Percentiles rank a stretch among this genome's conserved stretches.
Evolutionary conservation across 2,113 vertebrate genomes (phyloP).

Genomic region (Microtus ochrogaster): DNA sequence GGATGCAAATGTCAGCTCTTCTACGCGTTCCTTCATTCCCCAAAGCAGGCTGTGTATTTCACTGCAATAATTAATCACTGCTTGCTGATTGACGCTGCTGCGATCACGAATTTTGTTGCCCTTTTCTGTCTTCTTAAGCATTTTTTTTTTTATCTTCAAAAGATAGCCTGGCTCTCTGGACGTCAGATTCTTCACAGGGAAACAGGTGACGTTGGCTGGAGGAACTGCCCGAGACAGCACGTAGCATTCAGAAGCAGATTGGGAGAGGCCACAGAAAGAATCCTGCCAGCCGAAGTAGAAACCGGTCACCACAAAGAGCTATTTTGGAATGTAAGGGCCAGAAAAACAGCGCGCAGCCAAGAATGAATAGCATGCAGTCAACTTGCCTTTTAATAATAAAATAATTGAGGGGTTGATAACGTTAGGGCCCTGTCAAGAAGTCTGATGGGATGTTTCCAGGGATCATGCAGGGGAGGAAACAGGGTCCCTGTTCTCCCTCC

Average conservation of each 20-base stretch:
- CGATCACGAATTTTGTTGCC: background rate
- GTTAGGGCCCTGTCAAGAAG: background rate
- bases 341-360: background rate
- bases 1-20: no score
- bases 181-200: background rate
- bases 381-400: constrained; percentile 20
- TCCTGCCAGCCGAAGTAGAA: background rate
- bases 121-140: background rate
- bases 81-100: background rate
- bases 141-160: background rate
- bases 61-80: background rate
- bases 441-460: background rate
- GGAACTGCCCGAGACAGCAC: background rate
- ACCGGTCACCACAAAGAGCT: background rate
- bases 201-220: background rate
- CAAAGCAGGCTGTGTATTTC: background rate
- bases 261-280: background rate
- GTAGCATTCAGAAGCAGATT: background rate
- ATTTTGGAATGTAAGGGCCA: background rate
- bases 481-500: fast-evolving
- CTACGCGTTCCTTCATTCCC: background rate
- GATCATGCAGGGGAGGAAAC: background rate
- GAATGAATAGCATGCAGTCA: background rate
- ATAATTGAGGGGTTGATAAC: background rate
- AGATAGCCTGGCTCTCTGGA: background rate